phyloP scores from a whole-genome alignment of 2,888 invertebrate genomes.

The Chloroclystis v-ata region DNA sequence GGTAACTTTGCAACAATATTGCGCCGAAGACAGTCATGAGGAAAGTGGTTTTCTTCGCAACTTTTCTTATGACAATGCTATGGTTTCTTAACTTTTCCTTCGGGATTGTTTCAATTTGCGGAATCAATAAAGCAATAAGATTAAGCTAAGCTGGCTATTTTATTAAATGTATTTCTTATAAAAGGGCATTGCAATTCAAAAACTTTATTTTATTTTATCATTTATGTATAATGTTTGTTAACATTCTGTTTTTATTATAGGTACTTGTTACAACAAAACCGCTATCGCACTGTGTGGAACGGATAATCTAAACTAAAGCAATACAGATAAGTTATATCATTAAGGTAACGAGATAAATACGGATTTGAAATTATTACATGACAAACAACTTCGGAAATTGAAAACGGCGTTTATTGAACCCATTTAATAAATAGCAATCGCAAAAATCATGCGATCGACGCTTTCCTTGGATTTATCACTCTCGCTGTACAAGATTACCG shows the following conservation, averaged over 20 bases:
- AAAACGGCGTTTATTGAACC: constrained; percentile 41
- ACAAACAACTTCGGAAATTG: constrained; percentile 24
- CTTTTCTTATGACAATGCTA: constrained; percentile 11
- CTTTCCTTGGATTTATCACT: constrained; percentile 63
- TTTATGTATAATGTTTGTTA: no score
- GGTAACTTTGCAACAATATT: constrained; percentile 28
- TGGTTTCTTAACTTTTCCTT: constrained; percentile 3
- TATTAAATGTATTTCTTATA: neutral
- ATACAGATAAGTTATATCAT: no score
- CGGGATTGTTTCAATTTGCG: neutral
- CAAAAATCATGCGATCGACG: constrained; percentile 59
- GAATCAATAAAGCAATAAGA: neutral
- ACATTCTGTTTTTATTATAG: no score
- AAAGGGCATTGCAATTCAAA: no score
- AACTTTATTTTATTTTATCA: no score
- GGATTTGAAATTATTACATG: no score
- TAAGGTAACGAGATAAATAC: no score
- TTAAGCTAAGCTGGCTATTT: no score
- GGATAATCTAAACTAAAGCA: no score
- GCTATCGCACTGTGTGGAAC: no score
- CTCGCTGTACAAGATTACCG: constrained; percentile 69
- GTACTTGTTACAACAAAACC: no score
- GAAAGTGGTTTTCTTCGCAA: constrained; percentile 15
- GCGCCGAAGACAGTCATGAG: constrained; percentile 14
- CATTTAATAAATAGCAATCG: constrained; percentile 55